Base-by-base conservation (phyloP, 2,797 vertebrate species). In the Clamator glandarius region DNA sequence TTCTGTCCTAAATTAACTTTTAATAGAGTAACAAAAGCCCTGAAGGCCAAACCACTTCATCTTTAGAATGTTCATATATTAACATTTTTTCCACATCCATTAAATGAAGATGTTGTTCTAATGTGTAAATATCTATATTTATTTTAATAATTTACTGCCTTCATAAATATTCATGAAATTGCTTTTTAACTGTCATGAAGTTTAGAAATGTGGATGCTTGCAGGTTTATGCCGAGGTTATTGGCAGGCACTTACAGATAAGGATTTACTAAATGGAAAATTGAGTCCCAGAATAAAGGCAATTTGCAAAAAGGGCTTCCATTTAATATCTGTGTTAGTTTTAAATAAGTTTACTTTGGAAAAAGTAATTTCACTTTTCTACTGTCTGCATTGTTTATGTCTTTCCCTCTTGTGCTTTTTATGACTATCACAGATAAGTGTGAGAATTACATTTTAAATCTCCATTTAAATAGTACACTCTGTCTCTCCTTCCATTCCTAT, bases 121-220 rank as follows among this genome's bases (percentile, higher is more conserved):
- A 78, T 94, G 78, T 84, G 61, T 95, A 95, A 96, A 95, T 95
- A 96, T 95, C 93, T 97, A 48, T 66, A 85, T 93, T 84, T 94
- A 84, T 94, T 59, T 97, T 92, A 94, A 96, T 95, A 92, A 96
- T 95, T 94, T 96, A 95, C 77, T 67, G 14, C 44, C 39, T 31
- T 94, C 48, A 94, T 96, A 96, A 97, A 96, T 95, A 95, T 96
- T 95, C 76, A 96, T 95, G 77, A 66, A 87, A 84, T 84, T 89
- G 31, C 51, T 92, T 94, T 96, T 93, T 94, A 95, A 93, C 62
- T 90, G 80, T 95, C 92, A 90, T 70, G 36, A 92, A 85, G 68
- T 95, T 93, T 89, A 63, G 70, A 88, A 93, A 95, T 67, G 83
- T 78, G 31, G 39, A 91, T 92, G 66, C 75, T 55, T 39, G 51